phyloP scores from a whole-genome alignment of 2,113 vertebrate species.

The Malurus cyaneus region DNA sequence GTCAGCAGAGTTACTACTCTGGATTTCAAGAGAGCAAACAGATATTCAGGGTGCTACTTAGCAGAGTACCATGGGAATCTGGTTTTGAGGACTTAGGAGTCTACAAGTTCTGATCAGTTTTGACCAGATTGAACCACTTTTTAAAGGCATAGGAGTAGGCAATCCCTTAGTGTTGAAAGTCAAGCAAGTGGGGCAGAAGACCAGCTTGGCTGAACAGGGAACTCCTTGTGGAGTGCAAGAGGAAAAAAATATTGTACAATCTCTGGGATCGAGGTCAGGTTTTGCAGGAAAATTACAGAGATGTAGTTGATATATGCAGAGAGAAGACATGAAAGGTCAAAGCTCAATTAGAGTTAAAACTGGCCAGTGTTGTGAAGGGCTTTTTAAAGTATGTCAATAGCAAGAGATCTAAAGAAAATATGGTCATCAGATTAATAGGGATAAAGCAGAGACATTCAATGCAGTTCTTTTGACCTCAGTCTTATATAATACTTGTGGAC shows the following conservation, averaged over 20 bases:
- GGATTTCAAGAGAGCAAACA: neutral
- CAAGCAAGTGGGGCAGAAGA: neutral
- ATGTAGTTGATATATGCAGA: neutral
- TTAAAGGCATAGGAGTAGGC: neutral
- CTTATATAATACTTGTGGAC: neutral
- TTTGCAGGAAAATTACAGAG: neutral
- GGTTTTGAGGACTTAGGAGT: neutral
- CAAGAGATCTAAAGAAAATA: neutral
- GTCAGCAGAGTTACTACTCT: neutral
- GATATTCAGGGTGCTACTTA: neutral
- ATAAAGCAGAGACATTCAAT: neutral
- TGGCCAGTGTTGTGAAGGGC: neutral
- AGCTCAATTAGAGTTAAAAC: neutral
- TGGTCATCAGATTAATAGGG: neutral
- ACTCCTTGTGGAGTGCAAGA: neutral
- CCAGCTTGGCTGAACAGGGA: neutral
- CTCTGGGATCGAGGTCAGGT: neutral
- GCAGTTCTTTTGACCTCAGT: neutral
- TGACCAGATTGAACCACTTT: neutral
- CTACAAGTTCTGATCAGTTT: neutral
- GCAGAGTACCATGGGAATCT: neutral
- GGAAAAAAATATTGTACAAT: neutral
- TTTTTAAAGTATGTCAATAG: neutral
- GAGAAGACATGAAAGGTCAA: neutral
- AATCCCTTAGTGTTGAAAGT: neutral